Evolutionary conservation across 2,888 invertebrate genomes (phyloP).

Genomic region (Blomia tropicalis): DNA sequence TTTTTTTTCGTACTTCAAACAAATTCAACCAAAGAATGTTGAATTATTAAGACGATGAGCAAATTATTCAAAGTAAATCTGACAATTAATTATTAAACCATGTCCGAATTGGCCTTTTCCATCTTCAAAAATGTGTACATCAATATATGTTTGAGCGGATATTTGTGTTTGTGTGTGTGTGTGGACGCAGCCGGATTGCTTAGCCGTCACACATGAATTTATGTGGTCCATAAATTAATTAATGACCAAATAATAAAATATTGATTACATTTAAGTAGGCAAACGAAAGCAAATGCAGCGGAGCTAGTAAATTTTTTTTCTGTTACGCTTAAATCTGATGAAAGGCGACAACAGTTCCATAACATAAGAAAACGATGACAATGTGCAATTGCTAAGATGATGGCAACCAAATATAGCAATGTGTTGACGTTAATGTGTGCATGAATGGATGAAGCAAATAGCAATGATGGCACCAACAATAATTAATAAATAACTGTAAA

Average conservation of each 20-base stretch:
- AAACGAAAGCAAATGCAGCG: neutral
- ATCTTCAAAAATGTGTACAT: neutral
- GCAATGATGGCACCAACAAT: neutral
- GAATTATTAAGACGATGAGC: neutral
- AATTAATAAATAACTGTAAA: slow-evolving; percentile 10
- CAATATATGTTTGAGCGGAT: neutral
- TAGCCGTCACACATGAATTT: slow-evolving; percentile 2
- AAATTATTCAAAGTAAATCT: slow-evolving; percentile 13
- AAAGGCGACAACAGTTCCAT: too few relatives aligned
- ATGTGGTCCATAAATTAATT: slow-evolving; percentile 12
- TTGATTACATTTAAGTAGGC: slow-evolving; percentile 4
- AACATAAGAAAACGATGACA: too few relatives aligned
- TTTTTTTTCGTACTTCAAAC: too few relatives aligned
- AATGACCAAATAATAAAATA: slow-evolving; percentile 11
- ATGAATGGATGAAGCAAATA: neutral
- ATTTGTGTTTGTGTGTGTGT: neutral
- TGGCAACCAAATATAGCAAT: neutral
- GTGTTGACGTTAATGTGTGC: neutral
- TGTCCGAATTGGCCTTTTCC: neutral
- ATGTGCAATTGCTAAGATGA: too few relatives aligned
- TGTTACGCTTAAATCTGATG: too few relatives aligned
- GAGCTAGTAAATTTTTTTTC: too few relatives aligned
- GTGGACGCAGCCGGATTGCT: too few relatives aligned
- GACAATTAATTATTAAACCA: slow-evolving; percentile 5
- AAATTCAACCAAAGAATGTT: too few relatives aligned